Evolutionary conservation across 2,888 invertebrate genomes (phyloP).

Genomic region (Hypomecis punctinalis): DNA sequence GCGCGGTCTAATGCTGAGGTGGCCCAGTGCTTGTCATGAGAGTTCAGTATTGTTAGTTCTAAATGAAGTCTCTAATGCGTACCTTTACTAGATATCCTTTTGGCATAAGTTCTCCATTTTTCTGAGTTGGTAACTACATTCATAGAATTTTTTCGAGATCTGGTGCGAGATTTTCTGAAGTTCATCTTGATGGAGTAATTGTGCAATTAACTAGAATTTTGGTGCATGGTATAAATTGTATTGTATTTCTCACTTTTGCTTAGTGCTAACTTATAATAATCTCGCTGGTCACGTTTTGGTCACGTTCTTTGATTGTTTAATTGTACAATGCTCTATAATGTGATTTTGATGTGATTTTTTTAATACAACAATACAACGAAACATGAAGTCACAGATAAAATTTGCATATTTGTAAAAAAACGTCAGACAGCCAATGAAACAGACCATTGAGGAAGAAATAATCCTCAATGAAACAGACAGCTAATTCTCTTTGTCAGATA

Average conservation of each 20-base stretch:
- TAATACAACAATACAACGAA: too few relatives aligned
- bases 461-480: too few relatives aligned
- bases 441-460: too few relatives aligned
- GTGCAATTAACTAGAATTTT: constrained; percentile 56
- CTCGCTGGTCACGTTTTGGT: constrained; percentile 61
- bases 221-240: constrained; percentile 35
- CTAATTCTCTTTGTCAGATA: too few relatives aligned
- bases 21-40: too few relatives aligned
- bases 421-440: too few relatives aligned
- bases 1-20: too few relatives aligned
- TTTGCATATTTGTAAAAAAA: too few relatives aligned
- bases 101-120: constrained; percentile 66
- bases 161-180: constrained; percentile 64
- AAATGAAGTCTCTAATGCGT: constrained; percentile 12
- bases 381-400: too few relatives aligned
- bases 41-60: neutral
- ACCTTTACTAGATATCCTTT: constrained; percentile 55
- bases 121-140: constrained; percentile 60
- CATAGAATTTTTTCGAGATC: constrained; percentile 62
- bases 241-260: constrained; percentile 46
- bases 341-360: too few relatives aligned
- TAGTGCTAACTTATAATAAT: constrained; percentile 50
- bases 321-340: neutral
- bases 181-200: constrained; percentile 62
- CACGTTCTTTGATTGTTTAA: constrained; percentile 34